These are phyloP conservation scores for Clivina fossor DNA, from an alignment of 2,888 invertebrate species.

Conservation along the genomic window DNA sequence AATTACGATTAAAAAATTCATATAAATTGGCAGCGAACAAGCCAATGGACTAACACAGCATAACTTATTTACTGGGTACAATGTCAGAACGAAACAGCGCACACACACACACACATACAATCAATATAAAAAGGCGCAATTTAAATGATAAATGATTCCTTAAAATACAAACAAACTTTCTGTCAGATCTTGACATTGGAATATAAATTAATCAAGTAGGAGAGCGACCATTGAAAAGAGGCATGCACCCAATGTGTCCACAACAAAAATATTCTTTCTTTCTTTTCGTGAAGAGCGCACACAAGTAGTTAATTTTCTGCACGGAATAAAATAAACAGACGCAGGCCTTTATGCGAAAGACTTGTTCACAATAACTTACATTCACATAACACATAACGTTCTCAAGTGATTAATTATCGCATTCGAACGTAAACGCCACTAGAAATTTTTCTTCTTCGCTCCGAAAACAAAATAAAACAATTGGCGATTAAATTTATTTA, in stretches of 20 bases:
- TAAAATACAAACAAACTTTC: slow-evolving; percentile 15
- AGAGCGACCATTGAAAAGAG: too few species aligned
- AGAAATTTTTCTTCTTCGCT: neutral
- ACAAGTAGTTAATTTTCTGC: slow-evolving; percentile 31
- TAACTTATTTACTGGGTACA: neutral
- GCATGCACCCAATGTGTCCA: slow-evolving; percentile 13
- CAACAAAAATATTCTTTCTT: slow-evolving; percentile 18
- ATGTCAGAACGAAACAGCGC: too few species aligned
- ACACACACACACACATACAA: too few species aligned
- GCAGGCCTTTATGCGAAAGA: slow-evolving; percentile 24
- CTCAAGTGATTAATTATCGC: slow-evolving; percentile 28
- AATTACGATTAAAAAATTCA: too few species aligned
- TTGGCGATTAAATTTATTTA: too few species aligned
- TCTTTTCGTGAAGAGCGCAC: too few species aligned
- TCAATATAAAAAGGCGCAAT: neutral
- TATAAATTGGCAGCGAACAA: neutral
- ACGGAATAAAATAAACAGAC: slow-evolving; percentile 30
- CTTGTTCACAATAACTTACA: slow-evolving; percentile 25
- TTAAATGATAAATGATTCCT: neutral
- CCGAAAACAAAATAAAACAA: neutral
- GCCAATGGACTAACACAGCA: neutral
- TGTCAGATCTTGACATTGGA: slow-evolving; percentile 24
- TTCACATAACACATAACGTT: slow-evolving; percentile 24
- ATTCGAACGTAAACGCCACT: too few species aligned
- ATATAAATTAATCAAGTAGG: slow-evolving; percentile 24